Conservation (phyloP, 2,113 vertebrate species). For the Pseudorasbora parva region DNA sequence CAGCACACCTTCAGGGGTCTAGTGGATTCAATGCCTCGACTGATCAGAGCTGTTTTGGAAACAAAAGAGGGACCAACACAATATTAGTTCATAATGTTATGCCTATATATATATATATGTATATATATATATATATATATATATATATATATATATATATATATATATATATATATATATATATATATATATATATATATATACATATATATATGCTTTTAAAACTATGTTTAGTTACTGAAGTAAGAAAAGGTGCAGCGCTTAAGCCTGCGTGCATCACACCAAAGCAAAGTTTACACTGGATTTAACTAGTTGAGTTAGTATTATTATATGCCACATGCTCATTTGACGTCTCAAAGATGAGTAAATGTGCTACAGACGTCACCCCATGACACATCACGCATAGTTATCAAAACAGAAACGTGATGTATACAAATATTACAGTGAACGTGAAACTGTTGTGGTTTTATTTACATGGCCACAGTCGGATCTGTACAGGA, state of each 20-base stretch:
- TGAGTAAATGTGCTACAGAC: not conserved
- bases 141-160: too few species aligned
- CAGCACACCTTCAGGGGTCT: too few species aligned
- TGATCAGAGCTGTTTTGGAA: too few species aligned
- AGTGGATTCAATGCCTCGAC: too few species aligned
- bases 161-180: too few species aligned
- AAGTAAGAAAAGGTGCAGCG: not conserved
- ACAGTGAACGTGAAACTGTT: not conserved
- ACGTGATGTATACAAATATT: not conserved
- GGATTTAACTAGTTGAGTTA: not conserved
- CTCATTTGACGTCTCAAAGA: not conserved
- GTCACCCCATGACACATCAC: not conserved
- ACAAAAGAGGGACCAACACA: too few species aligned
- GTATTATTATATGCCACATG: not conserved
- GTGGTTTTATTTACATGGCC: not conserved
- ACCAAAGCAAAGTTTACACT: constrained; percentile 1
- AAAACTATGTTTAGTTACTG: not conserved
- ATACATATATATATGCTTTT: too few species aligned
- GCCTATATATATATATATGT: too few species aligned
- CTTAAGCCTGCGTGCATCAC: not conserved
- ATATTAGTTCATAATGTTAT: too few species aligned
- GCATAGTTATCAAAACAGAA: not conserved
- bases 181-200: too few species aligned
- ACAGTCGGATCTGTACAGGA: not conserved
- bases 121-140: too few species aligned